These are phyloP conservation scores for Tenebrosternarchus preto DNA, from an alignment of 2,113 vertebrate species.

Conservation along the genomic window DNA sequence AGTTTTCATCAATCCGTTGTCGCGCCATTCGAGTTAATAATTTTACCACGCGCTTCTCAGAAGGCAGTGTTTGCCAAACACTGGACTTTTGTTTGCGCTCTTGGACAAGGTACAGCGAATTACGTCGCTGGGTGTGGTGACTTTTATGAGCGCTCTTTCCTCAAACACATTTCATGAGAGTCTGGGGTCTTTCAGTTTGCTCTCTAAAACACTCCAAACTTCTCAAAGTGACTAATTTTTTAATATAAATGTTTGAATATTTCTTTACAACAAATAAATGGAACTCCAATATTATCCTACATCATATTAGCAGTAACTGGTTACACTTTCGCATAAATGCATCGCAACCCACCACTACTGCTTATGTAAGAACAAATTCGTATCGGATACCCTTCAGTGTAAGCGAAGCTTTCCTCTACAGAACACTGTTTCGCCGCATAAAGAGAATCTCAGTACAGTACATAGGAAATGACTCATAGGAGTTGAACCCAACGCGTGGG, in stretches of 20 bases:
- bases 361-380: not conserved
- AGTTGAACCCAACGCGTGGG: constrained; percentile 70
- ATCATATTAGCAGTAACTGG: not conserved
- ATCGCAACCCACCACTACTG: no score
- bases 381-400: not conserved
- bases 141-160: constrained; percentile 72
- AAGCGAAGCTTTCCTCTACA: not conserved
- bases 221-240: not conserved
- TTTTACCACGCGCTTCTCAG: not conserved
- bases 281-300: no score
- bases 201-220: not conserved
- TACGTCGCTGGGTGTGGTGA: constrained; percentile 79
- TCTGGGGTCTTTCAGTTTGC: constrained; percentile 34
- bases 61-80: no score
- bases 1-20: not conserved
- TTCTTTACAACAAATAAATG: not conserved
- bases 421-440: constrained; percentile 42
- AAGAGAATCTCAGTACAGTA: constrained; percentile 66
- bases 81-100: constrained; percentile 59
- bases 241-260: not conserved
- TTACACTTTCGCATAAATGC: no score
- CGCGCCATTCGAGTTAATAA: constrained; percentile 23
- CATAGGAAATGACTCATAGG: constrained; percentile 80
- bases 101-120: constrained; percentile 65
- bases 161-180: constrained; percentile 42